Evolutionary conservation across 2,797 vertebrate species (phyloP).

Genomic region (Nyctalus aviator): DNA sequence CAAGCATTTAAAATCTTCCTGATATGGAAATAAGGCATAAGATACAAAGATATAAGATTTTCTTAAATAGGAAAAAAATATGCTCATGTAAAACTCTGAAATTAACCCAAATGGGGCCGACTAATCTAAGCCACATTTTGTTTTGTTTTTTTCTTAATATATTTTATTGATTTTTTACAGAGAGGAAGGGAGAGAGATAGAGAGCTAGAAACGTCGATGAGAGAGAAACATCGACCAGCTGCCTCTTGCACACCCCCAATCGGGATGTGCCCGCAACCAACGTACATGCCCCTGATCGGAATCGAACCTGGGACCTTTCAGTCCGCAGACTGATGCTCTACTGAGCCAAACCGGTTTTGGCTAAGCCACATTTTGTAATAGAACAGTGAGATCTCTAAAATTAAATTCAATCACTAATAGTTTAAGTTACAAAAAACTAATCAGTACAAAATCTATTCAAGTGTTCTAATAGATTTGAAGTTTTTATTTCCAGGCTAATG

Average conservation of each 20-base stretch:
- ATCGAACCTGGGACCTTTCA: too few species aligned
- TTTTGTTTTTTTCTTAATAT: not conserved
- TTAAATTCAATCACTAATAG: not conserved
- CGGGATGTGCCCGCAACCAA: too few species aligned
- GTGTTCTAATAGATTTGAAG: slow-evolving; percentile 18
- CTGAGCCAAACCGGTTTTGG: too few species aligned
- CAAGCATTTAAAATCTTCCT: slow-evolving; percentile 44
- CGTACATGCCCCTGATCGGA: too few species aligned
- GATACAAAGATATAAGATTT: not conserved
- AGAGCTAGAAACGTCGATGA: too few species aligned
- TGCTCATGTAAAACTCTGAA: not conserved
- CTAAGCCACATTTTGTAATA: slow-evolving; percentile 51
- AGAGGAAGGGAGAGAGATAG: too few species aligned
- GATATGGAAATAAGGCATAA: slow-evolving; percentile 26
- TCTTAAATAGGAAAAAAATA: slow-evolving; percentile 52
- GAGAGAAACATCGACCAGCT: too few species aligned
- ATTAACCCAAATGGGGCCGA: not conserved
- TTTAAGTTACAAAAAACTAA: not conserved
- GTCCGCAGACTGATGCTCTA: too few species aligned
- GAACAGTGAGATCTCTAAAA: slow-evolving; percentile 4
- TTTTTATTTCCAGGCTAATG: slow-evolving; percentile 49
- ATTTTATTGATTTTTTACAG: too few species aligned
- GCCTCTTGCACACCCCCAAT: too few species aligned
- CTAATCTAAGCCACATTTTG: slow-evolving; percentile 1
- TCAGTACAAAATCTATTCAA: slow-evolving; percentile 17